Evolutionary conservation across 92 coral and sea anemone species (phyloP), one percentile per base, ranked within the genome.

Genomic region (Phenganax subtilis): DNA sequence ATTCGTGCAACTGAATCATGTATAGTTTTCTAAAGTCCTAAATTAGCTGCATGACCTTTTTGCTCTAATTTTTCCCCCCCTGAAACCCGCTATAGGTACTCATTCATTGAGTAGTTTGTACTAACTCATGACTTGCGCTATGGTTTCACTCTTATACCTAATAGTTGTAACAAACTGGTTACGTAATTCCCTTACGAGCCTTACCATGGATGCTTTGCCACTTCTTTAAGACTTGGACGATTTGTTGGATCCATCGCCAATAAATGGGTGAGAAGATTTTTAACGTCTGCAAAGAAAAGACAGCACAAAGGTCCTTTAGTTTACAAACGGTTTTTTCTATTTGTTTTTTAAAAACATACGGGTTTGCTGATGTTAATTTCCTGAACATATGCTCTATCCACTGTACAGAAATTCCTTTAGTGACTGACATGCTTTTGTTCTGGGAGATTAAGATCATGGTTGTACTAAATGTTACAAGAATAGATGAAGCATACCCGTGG

Each of bases 201-300:
- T 64, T 64, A 64, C 71, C 71, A 64, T 20, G 71, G 29, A 27
- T 64, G 71, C 12, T 64, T 64, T 64, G 71, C 71, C 11, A 64
- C 25, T 64, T 64, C 37, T 12, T 64, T 64, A 17, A 64, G 6
- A 64, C 71, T 64, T 12, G 71, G 71, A 7, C 71, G 31, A 14
- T 64, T 27, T 0, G 20, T 64, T 17, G 71, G 71, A 64, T 64
- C 47, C 71, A 64, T 64, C 8, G 71, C 44, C 37, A 64, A 64
- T 64, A 64, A 64, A 20, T 17, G 9, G 10, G 71, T 27, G 3
- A 67, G 72, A 17, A 67, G 51, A 15, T 67, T 31, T 31, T 67
- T 25, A 12, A 67, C 51, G 29, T 67, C 72, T 67, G 12, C 0
- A 67, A 67, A 31, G 29, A 5, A 9, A 10, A 59, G 17, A 59